phyloP scores from a whole-genome alignment of 2,888 invertebrate species.

The Scaptomyza parva region DNA sequence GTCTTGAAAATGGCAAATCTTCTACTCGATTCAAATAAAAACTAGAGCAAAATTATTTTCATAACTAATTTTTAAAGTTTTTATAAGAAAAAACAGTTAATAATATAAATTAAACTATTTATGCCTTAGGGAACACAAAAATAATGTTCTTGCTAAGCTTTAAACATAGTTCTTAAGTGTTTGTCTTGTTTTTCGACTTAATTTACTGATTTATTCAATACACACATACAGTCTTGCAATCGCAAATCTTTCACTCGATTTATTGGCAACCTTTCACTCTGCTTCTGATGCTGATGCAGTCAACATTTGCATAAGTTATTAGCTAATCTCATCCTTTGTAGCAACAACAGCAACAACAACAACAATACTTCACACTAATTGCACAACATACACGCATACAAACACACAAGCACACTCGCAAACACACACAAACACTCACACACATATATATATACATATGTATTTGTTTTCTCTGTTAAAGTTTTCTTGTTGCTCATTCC shows the following conservation, averaged over 20 bases:
- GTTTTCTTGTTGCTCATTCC: constrained; percentile 6
- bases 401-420: constrained; percentile 8
- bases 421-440: constrained; percentile 35
- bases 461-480: neutral
- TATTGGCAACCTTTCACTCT: constrained; percentile 38
- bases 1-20: constrained; percentile 30
- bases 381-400: constrained; percentile 52
- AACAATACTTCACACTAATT: constrained; percentile 59
- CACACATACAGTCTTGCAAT: constrained; percentile 31
- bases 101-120: neutral
- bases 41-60: neutral
- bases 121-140: neutral
- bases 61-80: neutral
- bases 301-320: constrained; percentile 58
- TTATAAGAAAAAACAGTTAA: too few relatives aligned
- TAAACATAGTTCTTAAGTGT: neutral
- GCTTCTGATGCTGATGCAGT: too few relatives aligned
- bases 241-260: constrained; percentile 34
- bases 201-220: constrained; percentile 38
- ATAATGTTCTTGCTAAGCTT: neutral
- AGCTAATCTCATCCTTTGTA: constrained; percentile 35
- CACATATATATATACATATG: neutral
- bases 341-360: constrained; percentile 33
- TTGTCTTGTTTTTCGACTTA: constrained; percentile 10
- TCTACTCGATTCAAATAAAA: constrained; percentile 23